Evolutionary conservation across 2,888 invertebrate species (phyloP), one percentile per base, ranked within the genome.

Genomic region (Sesia bembeciformis): DNA sequence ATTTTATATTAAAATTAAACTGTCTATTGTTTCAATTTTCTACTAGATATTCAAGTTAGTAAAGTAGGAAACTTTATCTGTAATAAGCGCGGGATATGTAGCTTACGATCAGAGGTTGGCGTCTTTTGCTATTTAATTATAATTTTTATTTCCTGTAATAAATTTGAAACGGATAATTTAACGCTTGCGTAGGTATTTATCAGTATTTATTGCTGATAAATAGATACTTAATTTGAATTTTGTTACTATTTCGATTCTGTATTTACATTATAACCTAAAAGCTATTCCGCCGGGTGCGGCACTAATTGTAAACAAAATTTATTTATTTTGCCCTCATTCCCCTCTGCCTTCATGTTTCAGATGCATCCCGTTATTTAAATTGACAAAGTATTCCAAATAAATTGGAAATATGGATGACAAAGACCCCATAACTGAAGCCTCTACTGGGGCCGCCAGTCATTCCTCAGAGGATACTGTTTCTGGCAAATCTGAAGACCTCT

Each of bases 31-130:
- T 23, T 23, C 23, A 23, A 23, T 23, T 23, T 23, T 23, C 23
- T 23, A 23, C 23, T 23, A 23, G 23, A 23, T 1, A 23, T 23
- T 23, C 23, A 23, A 23, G 23, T 23, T 23, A 23, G 23, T 23
- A 23, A 23, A 23, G 23, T 23, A 23, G 1, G 23, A 23, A 23
- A 23, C 23, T 23, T 23, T 23, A 23, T 23, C 23, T 23, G 23
- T 66, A 81, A 79, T 83, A 81, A 84, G 87, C 87, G 87, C 87
- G 87, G 87, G 87, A 85, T 77, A 72, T 76, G 66, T 73, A 68
- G 72, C 72, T 76, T 67, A 70, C 63, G 54, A 63, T 64, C 59
- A 60, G 63, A 68, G 57, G 60, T 74, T 76, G 69, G 84, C 84
- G 81, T 84, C 84, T 62, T 72, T 64, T 55, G 57, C 50, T 8